These are phyloP conservation scores for Peromyscus melanophrys DNA, from an alignment of 2,797 vertebrate genomes.

Conservation along the genomic window DNA sequence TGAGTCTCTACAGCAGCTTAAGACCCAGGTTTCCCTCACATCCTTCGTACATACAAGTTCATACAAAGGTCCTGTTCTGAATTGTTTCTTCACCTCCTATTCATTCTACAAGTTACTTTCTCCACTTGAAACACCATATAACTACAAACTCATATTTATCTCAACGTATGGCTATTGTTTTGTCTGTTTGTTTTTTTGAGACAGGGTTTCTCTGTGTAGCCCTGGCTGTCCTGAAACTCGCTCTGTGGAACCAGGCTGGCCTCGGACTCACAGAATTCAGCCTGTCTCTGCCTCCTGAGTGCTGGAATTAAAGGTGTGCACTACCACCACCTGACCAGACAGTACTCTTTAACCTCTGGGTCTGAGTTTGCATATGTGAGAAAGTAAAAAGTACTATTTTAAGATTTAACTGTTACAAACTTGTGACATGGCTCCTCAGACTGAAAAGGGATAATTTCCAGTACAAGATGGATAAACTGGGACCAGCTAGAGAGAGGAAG, in stretches of 20 bases:
- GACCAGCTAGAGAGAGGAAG: neutral
- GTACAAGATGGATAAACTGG: slow-evolving; percentile 44
- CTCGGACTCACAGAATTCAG: neutral
- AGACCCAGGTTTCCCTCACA: neutral
- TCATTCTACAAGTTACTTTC: neutral
- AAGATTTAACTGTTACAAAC: slow-evolving; percentile 39
- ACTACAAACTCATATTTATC: slow-evolving; percentile 22
- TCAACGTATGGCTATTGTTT: neutral
- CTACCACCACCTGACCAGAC: neutral
- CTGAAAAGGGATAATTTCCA: neutral
- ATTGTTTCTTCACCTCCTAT: neutral
- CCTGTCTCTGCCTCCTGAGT: neutral
- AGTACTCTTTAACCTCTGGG: neutral
- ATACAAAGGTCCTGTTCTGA: neutral
- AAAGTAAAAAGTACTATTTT: slow-evolving; percentile 20
- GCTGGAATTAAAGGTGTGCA: neutral
- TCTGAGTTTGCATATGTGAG: neutral
- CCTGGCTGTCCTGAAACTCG: neutral
- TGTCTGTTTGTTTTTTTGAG: neutral
- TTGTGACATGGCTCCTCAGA: slow-evolving; percentile 6
- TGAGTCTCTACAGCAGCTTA: neutral
- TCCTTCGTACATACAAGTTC: neutral
- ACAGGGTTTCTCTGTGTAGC: neutral
- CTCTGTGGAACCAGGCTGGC: neutral
- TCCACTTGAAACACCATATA: neutral